Evolutionary conservation across 2,113 vertebrate species (phyloP).

Genomic region (Cyprinodon brontotheroides): DNA sequence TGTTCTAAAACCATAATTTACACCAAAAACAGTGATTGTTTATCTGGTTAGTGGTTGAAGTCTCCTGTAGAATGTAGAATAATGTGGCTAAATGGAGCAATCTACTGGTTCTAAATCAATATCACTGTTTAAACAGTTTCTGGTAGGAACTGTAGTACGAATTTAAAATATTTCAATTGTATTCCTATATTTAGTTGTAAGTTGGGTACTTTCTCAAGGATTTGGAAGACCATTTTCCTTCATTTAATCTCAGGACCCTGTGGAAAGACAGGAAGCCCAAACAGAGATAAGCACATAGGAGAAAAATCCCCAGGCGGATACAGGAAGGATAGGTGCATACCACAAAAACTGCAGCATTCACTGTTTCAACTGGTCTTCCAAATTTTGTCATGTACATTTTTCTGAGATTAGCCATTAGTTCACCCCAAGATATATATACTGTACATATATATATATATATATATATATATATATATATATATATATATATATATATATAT

Average conservation of each 20-base stretch:
- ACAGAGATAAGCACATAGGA: not conserved
- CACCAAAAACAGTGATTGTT: no score
- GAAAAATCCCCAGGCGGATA: constrained; percentile 20
- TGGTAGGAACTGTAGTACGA: not conserved
- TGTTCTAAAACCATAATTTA: no score
- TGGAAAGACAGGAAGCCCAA: not conserved
- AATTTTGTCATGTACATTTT: not conserved
- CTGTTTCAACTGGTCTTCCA: not conserved
- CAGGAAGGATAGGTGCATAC: constrained; percentile 16
- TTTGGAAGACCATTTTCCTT: not conserved
- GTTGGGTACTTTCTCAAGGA: not conserved
- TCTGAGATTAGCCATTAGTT: not conserved
- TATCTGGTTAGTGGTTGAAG: no score
- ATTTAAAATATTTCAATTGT: not conserved
- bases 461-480: not conserved
- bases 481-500: not conserved
- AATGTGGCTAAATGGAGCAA: not conserved
- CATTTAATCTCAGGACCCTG: not conserved
- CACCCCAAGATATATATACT: not conserved
- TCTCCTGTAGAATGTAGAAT: no score
- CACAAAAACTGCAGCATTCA: constrained; percentile 9
- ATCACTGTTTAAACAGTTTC: not conserved
- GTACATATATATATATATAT: not conserved
- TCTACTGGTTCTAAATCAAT: not conserved
- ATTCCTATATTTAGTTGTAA: not conserved